A percentile compares a stretch with the other conserved stretches of the same genome.
phyloP scores from a whole-genome alignment of 2,113 vertebrate species.

The Axis porcinus region DNA sequence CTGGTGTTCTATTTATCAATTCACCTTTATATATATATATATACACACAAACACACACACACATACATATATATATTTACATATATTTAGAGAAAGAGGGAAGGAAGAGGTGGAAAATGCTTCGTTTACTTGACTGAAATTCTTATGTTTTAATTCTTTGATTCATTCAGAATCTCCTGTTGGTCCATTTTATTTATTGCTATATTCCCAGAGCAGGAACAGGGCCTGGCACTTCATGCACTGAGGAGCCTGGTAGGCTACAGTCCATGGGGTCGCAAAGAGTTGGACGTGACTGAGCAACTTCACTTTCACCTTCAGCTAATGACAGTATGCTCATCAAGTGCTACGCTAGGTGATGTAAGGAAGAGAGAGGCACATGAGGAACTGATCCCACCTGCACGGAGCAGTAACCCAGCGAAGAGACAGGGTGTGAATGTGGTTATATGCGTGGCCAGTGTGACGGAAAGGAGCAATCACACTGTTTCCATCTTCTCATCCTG shows the following conservation, averaged over 20 bases:
- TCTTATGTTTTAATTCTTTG: background rate
- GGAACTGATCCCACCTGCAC: background rate
- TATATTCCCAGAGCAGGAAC: background rate
- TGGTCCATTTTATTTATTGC: background rate
- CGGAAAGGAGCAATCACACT: background rate
- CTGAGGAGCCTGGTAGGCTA: too few species aligned
- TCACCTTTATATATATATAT: background rate
- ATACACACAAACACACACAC: background rate
- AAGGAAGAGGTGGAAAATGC: background rate
- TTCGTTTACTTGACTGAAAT: background rate
- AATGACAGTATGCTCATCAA: background rate
- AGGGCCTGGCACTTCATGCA: background rate
- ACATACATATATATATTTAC: background rate
- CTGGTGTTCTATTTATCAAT: background rate
- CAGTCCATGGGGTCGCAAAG: too few species aligned
- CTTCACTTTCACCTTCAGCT: too few species aligned
- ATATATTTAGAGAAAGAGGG: background rate
- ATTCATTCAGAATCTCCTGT: background rate
- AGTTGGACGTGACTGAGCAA: too few species aligned
- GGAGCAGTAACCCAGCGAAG: background rate
- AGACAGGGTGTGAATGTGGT: background rate
- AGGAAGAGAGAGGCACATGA: background rate
- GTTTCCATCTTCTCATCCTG: background rate
- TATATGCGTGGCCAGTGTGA: background rate
- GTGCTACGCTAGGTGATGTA: background rate